phyloP scores from a whole-genome alignment of 1,140 invertebrate species.

The Patella vulgata region DNA sequence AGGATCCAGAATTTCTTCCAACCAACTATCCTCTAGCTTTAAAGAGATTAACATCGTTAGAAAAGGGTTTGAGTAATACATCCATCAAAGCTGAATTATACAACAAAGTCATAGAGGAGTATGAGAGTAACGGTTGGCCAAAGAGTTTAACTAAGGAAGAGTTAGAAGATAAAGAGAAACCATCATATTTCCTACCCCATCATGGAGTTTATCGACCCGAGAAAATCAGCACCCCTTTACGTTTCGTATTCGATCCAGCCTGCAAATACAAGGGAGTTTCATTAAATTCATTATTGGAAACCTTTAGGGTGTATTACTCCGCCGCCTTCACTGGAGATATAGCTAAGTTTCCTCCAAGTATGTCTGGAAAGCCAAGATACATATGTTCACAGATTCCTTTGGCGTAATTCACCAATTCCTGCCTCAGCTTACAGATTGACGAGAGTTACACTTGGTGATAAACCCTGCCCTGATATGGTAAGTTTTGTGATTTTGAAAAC shows the following conservation, averaged over 20 bases:
- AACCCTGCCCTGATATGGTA: constrained; percentile 10
- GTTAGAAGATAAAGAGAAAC: no score
- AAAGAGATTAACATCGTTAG: no score
- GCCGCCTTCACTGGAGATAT: constrained; percentile 8
- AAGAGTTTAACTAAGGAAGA: no score
- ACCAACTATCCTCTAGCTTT: no score
- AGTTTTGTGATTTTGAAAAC: constrained; percentile 9
- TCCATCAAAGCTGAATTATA: no score
- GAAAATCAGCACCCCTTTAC: neutral
- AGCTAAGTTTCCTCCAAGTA: constrained; percentile 7
- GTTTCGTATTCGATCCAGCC: constrained; percentile 5
- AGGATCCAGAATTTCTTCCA: no score
- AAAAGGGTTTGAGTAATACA: no score
- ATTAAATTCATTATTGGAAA: constrained; percentile 6
- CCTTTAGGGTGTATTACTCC: constrained; percentile 3
- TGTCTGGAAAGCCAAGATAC: neutral
- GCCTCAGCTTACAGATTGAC: constrained; percentile 4
- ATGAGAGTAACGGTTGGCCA: no score
- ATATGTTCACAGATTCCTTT: constrained; percentile 11
- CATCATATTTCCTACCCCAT: no score
- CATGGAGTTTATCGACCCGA: no score
- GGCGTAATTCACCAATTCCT: constrained; percentile 4
- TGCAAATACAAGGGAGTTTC: neutral
- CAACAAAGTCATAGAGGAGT: no score
- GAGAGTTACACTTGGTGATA: constrained; percentile 9